These are phyloP conservation scores for Burhinus oedicnemus DNA, from an alignment of 2,113 vertebrate genomes.

Conservation along the genomic window DNA sequence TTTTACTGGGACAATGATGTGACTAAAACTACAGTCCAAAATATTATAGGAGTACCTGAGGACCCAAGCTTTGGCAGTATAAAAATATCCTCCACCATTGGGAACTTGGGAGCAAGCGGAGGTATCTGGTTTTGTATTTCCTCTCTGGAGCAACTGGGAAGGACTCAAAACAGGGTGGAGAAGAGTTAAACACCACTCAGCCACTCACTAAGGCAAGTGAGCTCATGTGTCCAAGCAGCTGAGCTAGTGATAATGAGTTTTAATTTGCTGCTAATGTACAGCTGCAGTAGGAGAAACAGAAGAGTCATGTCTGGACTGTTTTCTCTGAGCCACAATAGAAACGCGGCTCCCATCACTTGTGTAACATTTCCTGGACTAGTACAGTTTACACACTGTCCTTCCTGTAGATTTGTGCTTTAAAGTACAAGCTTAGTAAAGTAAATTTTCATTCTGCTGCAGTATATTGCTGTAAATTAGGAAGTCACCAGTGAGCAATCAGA, in stretches of 20 bases:
- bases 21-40: background rate
- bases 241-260: background rate
- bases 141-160: background rate
- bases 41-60: background rate
- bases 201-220: background rate
- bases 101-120: background rate
- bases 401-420: background rate
- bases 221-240: background rate
- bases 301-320: background rate
- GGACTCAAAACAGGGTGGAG: background rate
- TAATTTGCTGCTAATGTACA: background rate
- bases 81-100: rapidly evolving
- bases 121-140: background rate
- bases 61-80: background rate
- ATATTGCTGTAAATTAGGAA: background rate
- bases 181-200: background rate
- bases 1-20: background rate
- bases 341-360: background rate
- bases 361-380: background rate
- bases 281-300: background rate
- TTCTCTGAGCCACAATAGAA: background rate
- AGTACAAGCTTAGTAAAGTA: background rate
- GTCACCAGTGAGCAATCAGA: background rate
- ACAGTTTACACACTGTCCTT: background rate
- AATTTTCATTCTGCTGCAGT: background rate